Evolutionary conservation across 2,797 vertebrate species (phyloP).

Genomic region (Carcharodon carcharias): DNA sequence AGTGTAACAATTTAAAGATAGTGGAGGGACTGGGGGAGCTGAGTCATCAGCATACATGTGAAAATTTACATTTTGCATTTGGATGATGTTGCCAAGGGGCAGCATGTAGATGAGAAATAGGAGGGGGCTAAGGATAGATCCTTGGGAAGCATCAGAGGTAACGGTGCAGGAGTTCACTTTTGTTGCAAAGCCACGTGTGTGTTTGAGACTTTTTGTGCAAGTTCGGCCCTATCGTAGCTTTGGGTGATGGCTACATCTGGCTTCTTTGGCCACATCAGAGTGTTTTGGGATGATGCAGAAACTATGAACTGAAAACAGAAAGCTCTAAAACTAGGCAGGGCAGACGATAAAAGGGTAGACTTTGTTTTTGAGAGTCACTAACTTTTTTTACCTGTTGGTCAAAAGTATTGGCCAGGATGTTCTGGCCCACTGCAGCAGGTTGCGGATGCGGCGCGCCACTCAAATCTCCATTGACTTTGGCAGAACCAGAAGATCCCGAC

Average conservation of each 20-base stretch:
- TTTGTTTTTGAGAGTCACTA: neutral
- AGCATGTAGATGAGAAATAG: neutral
- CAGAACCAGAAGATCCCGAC: no score
- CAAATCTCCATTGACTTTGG: no score
- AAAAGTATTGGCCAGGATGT: no score
- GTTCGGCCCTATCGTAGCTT: neutral
- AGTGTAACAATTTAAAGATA: neutral
- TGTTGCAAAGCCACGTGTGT: neutral
- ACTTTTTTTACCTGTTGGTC: neutral
- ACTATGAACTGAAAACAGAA: neutral
- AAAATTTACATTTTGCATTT: neutral
- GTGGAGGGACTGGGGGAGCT: neutral
- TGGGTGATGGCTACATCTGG: neutral
- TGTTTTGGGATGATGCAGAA: neutral
- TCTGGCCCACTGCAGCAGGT: no score
- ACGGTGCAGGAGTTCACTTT: neutral
- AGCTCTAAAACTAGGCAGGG: neutral
- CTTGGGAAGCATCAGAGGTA: neutral
- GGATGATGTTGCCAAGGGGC: neutral
- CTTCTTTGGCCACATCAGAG: neutral
- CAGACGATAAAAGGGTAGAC: neutral
- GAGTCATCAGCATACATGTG: neutral
- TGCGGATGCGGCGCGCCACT: no score
- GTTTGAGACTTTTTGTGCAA: neutral
- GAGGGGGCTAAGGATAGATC: neutral